Evolutionary conservation across 2,113 vertebrate genomes (phyloP).

Genomic region (Onychostruthus taczanowskii): DNA sequence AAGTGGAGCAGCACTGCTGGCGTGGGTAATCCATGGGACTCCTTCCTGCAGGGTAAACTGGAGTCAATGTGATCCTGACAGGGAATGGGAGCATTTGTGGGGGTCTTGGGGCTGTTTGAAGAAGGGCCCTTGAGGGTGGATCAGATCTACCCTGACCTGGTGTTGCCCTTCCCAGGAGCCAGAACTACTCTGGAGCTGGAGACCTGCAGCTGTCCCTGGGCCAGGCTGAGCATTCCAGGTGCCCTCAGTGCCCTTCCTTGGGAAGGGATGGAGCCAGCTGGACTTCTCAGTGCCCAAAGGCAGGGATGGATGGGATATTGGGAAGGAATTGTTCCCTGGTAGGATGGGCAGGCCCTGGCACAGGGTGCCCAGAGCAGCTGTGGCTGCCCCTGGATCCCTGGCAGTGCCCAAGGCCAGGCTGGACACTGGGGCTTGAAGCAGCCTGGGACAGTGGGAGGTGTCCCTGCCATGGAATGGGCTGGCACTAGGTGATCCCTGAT

Average conservation of each 20-base stretch:
- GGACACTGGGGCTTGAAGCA: not conserved
- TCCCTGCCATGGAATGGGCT: not conserved
- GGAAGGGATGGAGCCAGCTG: not conserved
- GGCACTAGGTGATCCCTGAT: not conserved
- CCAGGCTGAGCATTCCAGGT: not conserved
- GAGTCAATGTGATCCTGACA: not conserved
- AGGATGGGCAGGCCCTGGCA: not conserved
- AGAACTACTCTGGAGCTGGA: not conserved
- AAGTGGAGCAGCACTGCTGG: not conserved
- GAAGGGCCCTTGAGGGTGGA: not conserved
- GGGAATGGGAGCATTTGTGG: not conserved
- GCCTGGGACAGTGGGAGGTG: not conserved
- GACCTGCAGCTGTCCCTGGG: not conserved
- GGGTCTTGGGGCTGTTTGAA: not conserved
- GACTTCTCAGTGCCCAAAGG: fast-evolving
- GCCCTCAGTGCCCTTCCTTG: not conserved
- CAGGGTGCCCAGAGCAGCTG: not conserved
- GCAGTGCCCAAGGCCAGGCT: not conserved
- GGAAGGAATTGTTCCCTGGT: not conserved
- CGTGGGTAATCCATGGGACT: not conserved
- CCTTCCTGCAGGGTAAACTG: not conserved
- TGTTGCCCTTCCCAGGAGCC: not conserved
- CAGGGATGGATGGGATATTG: fast-evolving
- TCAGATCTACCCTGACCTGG: not conserved
- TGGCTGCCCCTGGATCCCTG: not conserved